Evolutionary conservation across 2,113 vertebrate genomes (phyloP), one percentile per base, ranked within the genome.

Genomic region (Butastur rufipennis): DNA sequence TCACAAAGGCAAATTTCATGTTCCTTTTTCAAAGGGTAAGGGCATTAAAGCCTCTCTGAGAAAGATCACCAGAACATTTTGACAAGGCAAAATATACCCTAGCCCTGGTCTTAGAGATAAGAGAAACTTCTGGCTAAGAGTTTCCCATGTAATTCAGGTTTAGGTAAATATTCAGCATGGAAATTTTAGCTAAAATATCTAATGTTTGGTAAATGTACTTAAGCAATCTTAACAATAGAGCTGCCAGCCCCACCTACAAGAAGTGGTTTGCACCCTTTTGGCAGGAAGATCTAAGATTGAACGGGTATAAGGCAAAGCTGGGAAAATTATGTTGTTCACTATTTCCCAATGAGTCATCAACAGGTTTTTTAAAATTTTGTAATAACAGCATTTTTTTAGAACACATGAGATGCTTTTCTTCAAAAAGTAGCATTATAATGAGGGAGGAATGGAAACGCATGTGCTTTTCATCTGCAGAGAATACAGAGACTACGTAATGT

Each of bases 351-450:
- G 32, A 86, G 36, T 90, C 63, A 63, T 88, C 81, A 89, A 38
- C 62, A 94, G 63, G 10, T 96, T 88, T 96, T 97, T 74, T 16
- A 78, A 94, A 97, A 81, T 65, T 95, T 92, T 19, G 31, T 81
- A 55, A 59, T 81, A 95, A 50, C 52, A 81, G 61, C 10, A 23
- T 2, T n/a, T 73, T 88, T 96, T 91, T 48, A 80, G 26, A 85
- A 75, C 20, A 27, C 61, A 47, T 6, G 25, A 92, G 65, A 77
- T 92, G 52, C 45, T 90, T 83, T 83, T 75, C 85, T 95, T 92
- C 40, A 79, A 75, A 96, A 94, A 90, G 38, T 31, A 91, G 36
- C 61, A 31, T 85, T 82, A 29, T 73, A 88, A 90, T 48, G 45
- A 84, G 36, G 63, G 58, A 95, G 59, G 86, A 90, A 86, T 89